A percentile compares a stretch with the other conserved stretches of the same genome.
Conservation (phyloP, 2,113 vertebrate genomes). For the Nothocercus julius region DNA sequence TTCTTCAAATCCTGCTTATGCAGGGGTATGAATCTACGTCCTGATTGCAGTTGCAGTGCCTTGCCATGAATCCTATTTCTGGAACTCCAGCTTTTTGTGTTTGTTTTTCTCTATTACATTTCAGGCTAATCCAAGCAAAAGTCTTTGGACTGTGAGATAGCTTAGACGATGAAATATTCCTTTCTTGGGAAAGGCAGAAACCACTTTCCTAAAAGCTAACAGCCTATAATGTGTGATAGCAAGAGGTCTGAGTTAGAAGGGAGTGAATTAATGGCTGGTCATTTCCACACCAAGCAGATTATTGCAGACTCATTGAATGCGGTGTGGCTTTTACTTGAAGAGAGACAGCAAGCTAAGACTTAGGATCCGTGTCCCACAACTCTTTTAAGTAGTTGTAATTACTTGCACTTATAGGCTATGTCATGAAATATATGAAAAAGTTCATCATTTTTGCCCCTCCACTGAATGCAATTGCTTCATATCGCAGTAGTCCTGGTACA, state of each 20-base stretch:
- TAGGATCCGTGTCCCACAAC: not conserved
- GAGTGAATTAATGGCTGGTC: not conserved
- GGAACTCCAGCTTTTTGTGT: not conserved
- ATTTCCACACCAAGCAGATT: not conserved
- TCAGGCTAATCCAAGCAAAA: not conserved
- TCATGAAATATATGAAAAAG: not conserved
- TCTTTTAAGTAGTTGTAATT: not conserved
- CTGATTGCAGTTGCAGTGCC: not conserved
- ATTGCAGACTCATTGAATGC: not conserved
- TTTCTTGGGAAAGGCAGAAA: not conserved
- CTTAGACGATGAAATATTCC: not conserved
- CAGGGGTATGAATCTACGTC: not conserved
- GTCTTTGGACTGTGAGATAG: not conserved
- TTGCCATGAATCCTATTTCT: not conserved
- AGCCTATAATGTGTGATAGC: not conserved
- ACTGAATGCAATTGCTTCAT: not conserved
- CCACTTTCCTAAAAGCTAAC: not conserved
- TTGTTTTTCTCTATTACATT: not conserved
- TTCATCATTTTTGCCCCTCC: not conserved
- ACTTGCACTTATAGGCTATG: not conserved
- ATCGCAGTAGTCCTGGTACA: not conserved
- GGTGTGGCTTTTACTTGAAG: not conserved
- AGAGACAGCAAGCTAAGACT: not conserved
- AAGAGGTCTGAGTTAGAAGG: not conserved
- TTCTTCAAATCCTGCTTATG: not conserved